These are phyloP conservation scores for Thermophis baileyi DNA, from an alignment of 2,113 vertebrate genomes.

Conservation along the genomic window DNA sequence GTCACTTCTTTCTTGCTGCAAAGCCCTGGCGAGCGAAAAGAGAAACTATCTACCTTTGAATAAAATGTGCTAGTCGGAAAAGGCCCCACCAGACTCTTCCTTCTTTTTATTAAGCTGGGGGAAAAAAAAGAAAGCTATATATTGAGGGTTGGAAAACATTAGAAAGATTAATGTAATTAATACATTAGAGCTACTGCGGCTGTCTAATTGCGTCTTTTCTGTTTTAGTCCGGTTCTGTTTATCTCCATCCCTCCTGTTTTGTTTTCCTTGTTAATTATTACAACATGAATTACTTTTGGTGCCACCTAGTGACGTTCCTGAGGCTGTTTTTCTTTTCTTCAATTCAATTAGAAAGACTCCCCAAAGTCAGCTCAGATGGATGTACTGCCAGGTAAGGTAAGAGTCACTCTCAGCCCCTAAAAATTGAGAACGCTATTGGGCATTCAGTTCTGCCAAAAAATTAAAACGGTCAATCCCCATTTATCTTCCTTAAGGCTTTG, in stretches of 20 bases:
- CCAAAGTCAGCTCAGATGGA: background rate
- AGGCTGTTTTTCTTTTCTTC: background rate
- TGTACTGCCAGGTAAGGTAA: background rate
- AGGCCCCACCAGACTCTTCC: background rate
- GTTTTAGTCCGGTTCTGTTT: background rate
- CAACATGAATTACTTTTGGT: slow-evolving; percentile 64
- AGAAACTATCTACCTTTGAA: background rate
- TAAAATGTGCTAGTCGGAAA: background rate
- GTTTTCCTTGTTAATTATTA: slow-evolving; percentile 1
- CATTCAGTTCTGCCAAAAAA: background rate
- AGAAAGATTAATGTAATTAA: background rate
- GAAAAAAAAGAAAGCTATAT: background rate
- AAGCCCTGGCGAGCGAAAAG: background rate
- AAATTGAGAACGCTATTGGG: background rate
- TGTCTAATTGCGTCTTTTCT: background rate
- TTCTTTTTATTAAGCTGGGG: background rate
- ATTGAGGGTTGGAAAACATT: background rate
- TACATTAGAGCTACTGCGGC: background rate
- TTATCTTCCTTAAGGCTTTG: too few species aligned
- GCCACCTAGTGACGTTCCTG: slow-evolving; percentile 60
- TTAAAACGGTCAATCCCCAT: background rate
- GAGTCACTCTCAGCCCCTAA: background rate
- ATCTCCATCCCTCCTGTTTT: background rate
- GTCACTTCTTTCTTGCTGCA: background rate
- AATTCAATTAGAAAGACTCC: background rate